Evolutionary conservation across 2,888 invertebrate genomes (phyloP).

Genomic region (Drosophila quinaria): DNA sequence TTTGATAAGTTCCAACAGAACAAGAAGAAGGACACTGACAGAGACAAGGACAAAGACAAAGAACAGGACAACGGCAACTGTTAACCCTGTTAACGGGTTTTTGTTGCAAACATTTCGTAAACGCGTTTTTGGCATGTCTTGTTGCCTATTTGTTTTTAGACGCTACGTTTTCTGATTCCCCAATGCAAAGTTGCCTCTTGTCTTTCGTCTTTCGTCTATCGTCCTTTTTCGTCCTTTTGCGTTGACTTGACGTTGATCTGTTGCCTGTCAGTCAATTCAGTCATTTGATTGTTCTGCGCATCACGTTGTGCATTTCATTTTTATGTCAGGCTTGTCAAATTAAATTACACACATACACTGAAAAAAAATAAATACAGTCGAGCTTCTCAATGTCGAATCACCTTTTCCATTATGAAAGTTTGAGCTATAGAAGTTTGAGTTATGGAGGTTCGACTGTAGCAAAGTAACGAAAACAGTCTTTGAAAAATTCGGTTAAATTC

Average conservation of each 20-base stretch:
- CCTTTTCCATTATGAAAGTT: no score
- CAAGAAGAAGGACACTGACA: slow-evolving; percentile 1
- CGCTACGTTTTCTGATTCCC: slow-evolving; percentile 30
- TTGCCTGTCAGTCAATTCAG: slow-evolving; percentile 5
- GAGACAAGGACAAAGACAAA: not conserved
- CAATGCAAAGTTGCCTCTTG: slow-evolving; percentile 27
- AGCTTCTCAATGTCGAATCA: no score
- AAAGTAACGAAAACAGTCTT: no score
- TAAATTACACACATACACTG: slow-evolving; percentile 67
- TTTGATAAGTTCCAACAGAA: slow-evolving; percentile 41
- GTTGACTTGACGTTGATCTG: slow-evolving; percentile 12
- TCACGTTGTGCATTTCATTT: slow-evolving; percentile 75
- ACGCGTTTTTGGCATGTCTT: slow-evolving; percentile 11
- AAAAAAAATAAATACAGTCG: not conserved
- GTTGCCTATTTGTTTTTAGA: slow-evolving; percentile 21
- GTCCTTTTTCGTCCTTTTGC: not conserved
- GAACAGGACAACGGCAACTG: slow-evolving; percentile 10
- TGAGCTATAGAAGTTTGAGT: no score
- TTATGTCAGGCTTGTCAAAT: slow-evolving; percentile 75
- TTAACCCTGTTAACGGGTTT: slow-evolving; percentile 29
- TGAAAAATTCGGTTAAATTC: no score
- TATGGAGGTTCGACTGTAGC: no score
- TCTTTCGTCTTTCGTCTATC: not conserved
- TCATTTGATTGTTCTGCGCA: slow-evolving; percentile 64
- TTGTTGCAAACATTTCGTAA: slow-evolving; percentile 1